These are phyloP conservation scores for Agrochola lota DNA, from an alignment of 2,888 invertebrate species.

Conservation along the genomic window DNA sequence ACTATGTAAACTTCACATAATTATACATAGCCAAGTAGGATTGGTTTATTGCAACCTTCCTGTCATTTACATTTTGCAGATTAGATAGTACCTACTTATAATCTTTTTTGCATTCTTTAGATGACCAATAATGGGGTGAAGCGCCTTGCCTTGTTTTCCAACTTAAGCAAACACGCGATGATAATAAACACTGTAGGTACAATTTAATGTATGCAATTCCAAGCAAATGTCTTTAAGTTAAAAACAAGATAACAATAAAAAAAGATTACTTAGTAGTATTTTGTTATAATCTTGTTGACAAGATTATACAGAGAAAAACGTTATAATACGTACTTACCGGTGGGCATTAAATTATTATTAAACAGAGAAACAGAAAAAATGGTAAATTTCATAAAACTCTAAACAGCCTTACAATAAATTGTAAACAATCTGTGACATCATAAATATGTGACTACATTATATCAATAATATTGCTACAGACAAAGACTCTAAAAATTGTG, in stretches of 20 bases:
- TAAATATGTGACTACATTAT: too few relatives aligned
- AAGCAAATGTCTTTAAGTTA: neutral
- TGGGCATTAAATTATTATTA: too few relatives aligned
- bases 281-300: neutral
- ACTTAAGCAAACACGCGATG: constrained; percentile 23
- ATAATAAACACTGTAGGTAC: constrained; percentile 24
- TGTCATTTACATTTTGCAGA: constrained; percentile 38
- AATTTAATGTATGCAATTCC: constrained; percentile 10
- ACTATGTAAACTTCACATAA: constrained; percentile 11
- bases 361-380: too few relatives aligned
- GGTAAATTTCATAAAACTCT: too few relatives aligned
- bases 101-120: constrained; percentile 50
- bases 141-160: constrained; percentile 37
- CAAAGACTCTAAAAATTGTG: too few relatives aligned
- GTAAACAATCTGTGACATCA: too few relatives aligned
- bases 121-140: constrained; percentile 53
- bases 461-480: too few relatives aligned
- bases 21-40: neutral
- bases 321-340: too few relatives aligned
- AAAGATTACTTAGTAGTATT: neutral
- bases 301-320: neutral
- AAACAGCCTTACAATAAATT: too few relatives aligned
- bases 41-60: constrained; percentile 22
- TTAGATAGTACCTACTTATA: constrained; percentile 43
- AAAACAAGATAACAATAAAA: constrained; percentile 25